Evolutionary conservation across 2,888 invertebrate genomes (phyloP), one percentile per base, ranked within the genome.

Genomic region (Palloptera scutellata): DNA sequence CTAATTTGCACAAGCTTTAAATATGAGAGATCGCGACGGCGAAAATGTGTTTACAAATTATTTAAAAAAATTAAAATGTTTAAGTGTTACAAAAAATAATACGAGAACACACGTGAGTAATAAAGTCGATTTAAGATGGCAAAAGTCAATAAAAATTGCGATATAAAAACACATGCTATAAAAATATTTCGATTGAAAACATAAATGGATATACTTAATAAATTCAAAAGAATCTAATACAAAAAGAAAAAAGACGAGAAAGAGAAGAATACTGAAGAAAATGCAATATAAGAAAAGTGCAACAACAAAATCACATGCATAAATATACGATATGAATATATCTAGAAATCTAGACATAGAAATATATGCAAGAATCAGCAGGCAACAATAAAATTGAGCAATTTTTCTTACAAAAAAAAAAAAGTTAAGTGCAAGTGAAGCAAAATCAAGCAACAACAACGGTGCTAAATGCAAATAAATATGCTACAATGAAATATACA

Each of bases 111-210:
- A 48, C n/a, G 30, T 1, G 6, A 55, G n/a, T 12, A 45, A 13
- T 15, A 30, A 60, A 13, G 17, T n/a, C 48, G 12, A 53, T 12
- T n/a, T 15, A 41, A 30, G 8, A 41, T 11, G 15, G 51, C n/a
- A 61, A 30, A 15, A 51, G 15, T 55, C 60, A 61, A 20, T 73
- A 74, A 74, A 6, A 30, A 30, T 4, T 30, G 6, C 30, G 30
- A 59, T 15, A 8, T 17, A 19, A 42, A 59, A 43, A 55, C 15
- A 55, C 30, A 55, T 20, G n/a, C 1, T 17, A 42, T 5, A 41
- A 43, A 11, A 42, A 59, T 30, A 51, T 52, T 61, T 51, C 51
- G 61, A 52, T 61, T 61, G 61, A 61, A 51, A 51, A 15, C 41
- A 61, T 61, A 52, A 61, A 51, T 30, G 30, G 61, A 41, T 51